Conservation (phyloP, 1,140 invertebrate genomes). For the Drosophila biarmipes region DNA sequence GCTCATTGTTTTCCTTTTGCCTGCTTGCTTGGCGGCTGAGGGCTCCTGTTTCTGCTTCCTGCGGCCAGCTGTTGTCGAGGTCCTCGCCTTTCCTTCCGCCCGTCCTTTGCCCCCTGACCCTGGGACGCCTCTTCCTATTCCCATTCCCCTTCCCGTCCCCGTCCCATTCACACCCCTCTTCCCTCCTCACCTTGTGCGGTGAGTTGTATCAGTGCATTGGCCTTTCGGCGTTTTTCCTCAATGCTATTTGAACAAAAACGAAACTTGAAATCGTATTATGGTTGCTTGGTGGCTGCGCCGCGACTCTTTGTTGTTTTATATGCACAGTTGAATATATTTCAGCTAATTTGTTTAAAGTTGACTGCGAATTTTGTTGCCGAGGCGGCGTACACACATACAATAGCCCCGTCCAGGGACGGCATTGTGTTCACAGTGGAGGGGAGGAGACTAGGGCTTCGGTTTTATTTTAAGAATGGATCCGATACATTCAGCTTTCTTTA, state of each 20-base stretch:
- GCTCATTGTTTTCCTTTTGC: slow-evolving; percentile 12
- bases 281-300: slow-evolving; percentile 33
- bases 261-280: slow-evolving; percentile 75
- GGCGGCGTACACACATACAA: slow-evolving; percentile 31
- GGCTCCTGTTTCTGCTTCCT: slow-evolving; percentile 66
- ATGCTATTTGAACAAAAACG: slow-evolving; percentile 74
- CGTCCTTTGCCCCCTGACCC: slow-evolving; percentile 17
- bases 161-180: not conserved
- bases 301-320: slow-evolving; percentile 32
- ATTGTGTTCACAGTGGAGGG: slow-evolving; percentile 20
- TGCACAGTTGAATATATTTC: slow-evolving; percentile 36
- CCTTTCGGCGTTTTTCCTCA: slow-evolving; percentile 72
- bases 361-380: slow-evolving; percentile 65
- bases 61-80: slow-evolving; percentile 66
- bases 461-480: not conserved
- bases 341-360: slow-evolving; percentile 74
- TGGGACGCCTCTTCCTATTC: slow-evolving; percentile 4
- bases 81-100: slow-evolving; percentile 34
- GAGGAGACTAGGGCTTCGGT: not conserved
- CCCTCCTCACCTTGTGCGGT: not conserved
- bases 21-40: slow-evolving; percentile 58
- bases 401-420: slow-evolving; percentile 16
- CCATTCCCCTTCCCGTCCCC: slow-evolving; percentile 2
- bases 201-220: slow-evolving; percentile 65
- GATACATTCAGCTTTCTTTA: too few relatives aligned